Percentiles rank a stretch among this genome's conserved stretches.
Conservation (phyloP, 2,113 vertebrate genomes). For the Trichechus manatus region DNA sequence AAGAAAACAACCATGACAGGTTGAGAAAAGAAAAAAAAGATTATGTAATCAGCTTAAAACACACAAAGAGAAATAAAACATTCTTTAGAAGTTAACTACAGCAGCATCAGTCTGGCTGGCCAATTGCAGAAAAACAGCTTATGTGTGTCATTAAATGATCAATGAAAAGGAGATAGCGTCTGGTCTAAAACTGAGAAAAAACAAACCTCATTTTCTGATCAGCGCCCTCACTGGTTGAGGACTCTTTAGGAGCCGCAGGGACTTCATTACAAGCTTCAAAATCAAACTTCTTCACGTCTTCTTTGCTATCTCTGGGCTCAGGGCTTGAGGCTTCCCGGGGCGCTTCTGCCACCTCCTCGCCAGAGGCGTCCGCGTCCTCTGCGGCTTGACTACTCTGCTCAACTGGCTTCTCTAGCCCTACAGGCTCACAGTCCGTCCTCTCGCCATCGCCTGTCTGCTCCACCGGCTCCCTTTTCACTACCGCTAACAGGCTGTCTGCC, state of each 20-base stretch:
- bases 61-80: slow-evolving; percentile 85
- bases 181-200: slow-evolving; percentile 98
- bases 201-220: slow-evolving; percentile 99
- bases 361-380: slow-evolving; percentile 90
- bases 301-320: slow-evolving; percentile 89
- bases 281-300: slow-evolving; percentile 94
- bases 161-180: slow-evolving; percentile 97
- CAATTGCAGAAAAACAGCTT: slow-evolving; percentile 88
- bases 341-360: slow-evolving; percentile 83
- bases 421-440: slow-evolving; percentile 90
- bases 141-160: slow-evolving; percentile 90
- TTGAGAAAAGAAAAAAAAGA: slow-evolving; percentile 83
- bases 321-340: slow-evolving; percentile 91
- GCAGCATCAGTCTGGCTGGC: slow-evolving; percentile 85
- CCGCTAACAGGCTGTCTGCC: slow-evolving; percentile 90
- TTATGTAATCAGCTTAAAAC: slow-evolving; percentile 84
- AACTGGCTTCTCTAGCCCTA: slow-evolving; percentile 89
- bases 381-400: slow-evolving; percentile 93
- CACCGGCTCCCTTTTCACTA: slow-evolving; percentile 91
- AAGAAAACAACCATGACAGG: slow-evolving; percentile 87
- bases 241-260: slow-evolving; percentile 95
- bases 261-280: slow-evolving; percentile 88
- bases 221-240: slow-evolving; percentile 98
- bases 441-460: slow-evolving; percentile 90
- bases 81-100: slow-evolving; percentile 84